Percentiles rank a stretch among this genome's conserved stretches.
Evolutionary conservation across 53 echinoderm and acorn worm species (phyloP).

Genomic region (Luidia sarsii): DNA sequence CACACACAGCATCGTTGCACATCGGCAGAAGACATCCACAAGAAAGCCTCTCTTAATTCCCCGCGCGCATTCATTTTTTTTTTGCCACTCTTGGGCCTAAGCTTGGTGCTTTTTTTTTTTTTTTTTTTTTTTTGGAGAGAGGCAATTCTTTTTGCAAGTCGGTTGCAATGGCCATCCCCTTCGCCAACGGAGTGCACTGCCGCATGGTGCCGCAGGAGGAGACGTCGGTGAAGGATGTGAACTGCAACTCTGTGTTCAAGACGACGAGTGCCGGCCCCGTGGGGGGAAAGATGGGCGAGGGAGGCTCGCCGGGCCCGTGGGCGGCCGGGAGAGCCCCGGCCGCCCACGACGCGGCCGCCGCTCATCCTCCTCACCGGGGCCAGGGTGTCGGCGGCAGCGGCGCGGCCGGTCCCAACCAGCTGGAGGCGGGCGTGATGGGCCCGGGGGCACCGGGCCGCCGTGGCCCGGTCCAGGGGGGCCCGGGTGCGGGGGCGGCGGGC

Average conservation of each 20-base stretch:
- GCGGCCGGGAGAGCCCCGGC: background rate
- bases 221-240: background rate
- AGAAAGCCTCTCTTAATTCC: too few relatives aligned
- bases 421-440: too few relatives aligned
- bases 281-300: too few relatives aligned
- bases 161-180: background rate
- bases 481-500: slow-evolving; percentile 6
- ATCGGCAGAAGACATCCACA: too few relatives aligned
- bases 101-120: too few relatives aligned
- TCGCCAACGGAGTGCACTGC: slow-evolving; percentile 1
- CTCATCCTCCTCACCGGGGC: background rate
- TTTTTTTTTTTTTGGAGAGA: background rate
- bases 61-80: background rate
- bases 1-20: slow-evolving; percentile 7
- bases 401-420: too few relatives aligned
- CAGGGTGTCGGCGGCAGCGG: background rate
- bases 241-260: slow-evolving; percentile 22
- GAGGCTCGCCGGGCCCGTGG: too few relatives aligned
- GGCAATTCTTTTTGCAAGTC: background rate
- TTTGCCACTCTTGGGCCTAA: too few relatives aligned
- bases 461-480: too few relatives aligned
- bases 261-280: too few relatives aligned
- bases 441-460: too few relatives aligned
- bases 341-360: background rate
- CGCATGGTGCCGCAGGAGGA: background rate